Evolutionary conservation across 1,140 invertebrate species (phyloP), one percentile per base, ranked within the genome.

Genomic region (Apis cerana): DNA sequence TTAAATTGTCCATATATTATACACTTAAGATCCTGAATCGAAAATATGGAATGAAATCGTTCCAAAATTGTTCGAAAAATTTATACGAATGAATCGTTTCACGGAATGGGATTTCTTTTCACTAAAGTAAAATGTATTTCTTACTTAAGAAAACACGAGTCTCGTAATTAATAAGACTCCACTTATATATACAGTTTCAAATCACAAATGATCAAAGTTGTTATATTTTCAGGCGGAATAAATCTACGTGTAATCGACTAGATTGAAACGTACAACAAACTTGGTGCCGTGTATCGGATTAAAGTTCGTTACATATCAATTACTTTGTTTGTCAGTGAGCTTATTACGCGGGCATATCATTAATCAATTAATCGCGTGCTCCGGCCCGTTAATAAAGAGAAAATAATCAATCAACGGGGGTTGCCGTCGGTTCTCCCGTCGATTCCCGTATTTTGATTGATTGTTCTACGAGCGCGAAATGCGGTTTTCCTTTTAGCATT

Each of bases 401-500:
- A 75, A 82, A 82, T 76, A 76, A 82, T 82, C 74, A 76, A 82
- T 82, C 80, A 82, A 50, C 72, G 21, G 27, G 27, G 10, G 71
- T 33, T 11, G 71, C 10, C 27, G 43, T 23, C 59, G 48, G 74
- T 52, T 75, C 33, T 43, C 56, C 54, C 59, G 69, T 76, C 80
- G 80, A 81, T 75, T 67, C 54, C 33, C 54, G 72, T 69, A 76
- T 67, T 82, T 82, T 82, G 80, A 82, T 76, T 69, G 80, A 82
- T 82, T 76, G 80, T 82, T 67, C 72, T 58, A 67, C 74, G 54
- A 52, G 65, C 80, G 64, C 80, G 61, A 82, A 78, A 82, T 77
- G 75, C 67, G 81, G 81, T 82, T 82, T 71, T 77, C 75, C 75
- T 77, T 82, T 77, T 69, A 78, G 58, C 61, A 78, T 69, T 71